These are phyloP conservation scores for Lethrus apterus DNA, from an alignment of 1,140 invertebrate genomes.

Conservation along the genomic window DNA sequence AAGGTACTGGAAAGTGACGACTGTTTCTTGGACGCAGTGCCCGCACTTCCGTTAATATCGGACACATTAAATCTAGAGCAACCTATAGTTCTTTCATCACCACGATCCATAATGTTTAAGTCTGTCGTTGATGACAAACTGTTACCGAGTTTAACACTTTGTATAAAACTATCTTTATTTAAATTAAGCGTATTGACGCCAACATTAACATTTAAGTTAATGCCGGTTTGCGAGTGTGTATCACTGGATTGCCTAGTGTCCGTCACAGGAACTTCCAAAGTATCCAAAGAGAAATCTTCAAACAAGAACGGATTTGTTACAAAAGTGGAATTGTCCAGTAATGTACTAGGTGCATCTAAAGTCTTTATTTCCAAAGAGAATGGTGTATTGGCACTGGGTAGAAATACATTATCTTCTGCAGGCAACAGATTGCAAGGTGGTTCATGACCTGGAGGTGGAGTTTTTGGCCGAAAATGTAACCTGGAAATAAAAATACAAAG, in stretches of 20 bases:
- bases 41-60: slow-evolving; percentile 26
- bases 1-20: slow-evolving; percentile 31
- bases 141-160: slow-evolving; percentile 21
- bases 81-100: slow-evolving; percentile 31
- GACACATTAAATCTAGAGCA: slow-evolving; percentile 36
- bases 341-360: slow-evolving; percentile 26
- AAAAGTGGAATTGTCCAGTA: slow-evolving; percentile 41
- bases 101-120: not conserved
- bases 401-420: slow-evolving; percentile 34
- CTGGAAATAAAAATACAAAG: slow-evolving; percentile 38
- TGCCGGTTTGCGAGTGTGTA: slow-evolving; percentile 26
- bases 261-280: slow-evolving; percentile 29
- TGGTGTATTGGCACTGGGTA: slow-evolving; percentile 48
- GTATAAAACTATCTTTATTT: slow-evolving; percentile 26
- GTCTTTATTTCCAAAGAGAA: slow-evolving; percentile 49
- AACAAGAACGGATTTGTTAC: slow-evolving; percentile 45
- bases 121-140: slow-evolving; percentile 2
- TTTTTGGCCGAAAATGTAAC: slow-evolving; percentile 72
- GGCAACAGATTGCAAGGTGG: slow-evolving; percentile 30
- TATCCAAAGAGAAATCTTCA: slow-evolving; percentile 39
- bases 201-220: slow-evolving; percentile 28
- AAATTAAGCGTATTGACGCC: slow-evolving; percentile 32
- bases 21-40: slow-evolving; percentile 18
- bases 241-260: slow-evolving; percentile 32
- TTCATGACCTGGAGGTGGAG: slow-evolving; percentile 46